These are phyloP conservation scores for Barypeithes pellucidus DNA, from an alignment of 2,888 invertebrate genomes.

Conservation along the genomic window DNA sequence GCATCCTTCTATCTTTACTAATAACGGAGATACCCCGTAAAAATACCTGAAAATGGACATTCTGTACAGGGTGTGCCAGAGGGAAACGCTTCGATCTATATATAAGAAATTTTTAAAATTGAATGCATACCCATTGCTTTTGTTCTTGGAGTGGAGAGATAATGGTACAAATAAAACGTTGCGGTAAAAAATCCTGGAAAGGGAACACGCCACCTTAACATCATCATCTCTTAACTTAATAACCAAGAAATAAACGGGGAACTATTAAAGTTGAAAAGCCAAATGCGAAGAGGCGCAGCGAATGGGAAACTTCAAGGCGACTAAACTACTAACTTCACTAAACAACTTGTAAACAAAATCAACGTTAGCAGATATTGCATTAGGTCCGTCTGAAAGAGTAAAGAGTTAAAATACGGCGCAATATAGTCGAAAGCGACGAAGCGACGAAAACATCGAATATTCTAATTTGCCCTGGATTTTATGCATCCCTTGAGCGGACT, in stretches of 20 bases:
- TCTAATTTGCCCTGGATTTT: constrained; percentile 5
- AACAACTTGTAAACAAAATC: constrained; percentile 24
- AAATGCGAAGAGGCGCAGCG: neutral
- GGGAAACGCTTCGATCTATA: too few relatives aligned
- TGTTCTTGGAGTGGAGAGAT: too few relatives aligned
- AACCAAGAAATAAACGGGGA: neutral
- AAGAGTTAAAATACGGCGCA: constrained; percentile 21
- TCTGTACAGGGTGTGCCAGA: too few relatives aligned
- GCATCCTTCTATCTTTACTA: too few relatives aligned
- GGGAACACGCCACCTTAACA: too few relatives aligned
- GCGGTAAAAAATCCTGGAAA: too few relatives aligned
- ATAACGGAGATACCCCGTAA: too few relatives aligned
- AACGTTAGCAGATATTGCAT: constrained; percentile 20
- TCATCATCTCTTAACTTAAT: neutral
- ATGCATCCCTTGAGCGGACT: constrained; percentile 10
- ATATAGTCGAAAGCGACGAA: constrained; percentile 4
- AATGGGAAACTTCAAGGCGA: neutral
- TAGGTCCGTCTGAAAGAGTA: constrained; percentile 4
- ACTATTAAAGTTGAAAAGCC: constrained; percentile 10
- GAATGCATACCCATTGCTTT: too few relatives aligned
- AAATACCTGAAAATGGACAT: too few relatives aligned
- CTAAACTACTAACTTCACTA: constrained; percentile 18
- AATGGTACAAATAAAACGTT: too few relatives aligned
- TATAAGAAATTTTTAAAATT: too few relatives aligned
- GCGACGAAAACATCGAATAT: neutral